Evolutionary conservation across 2,888 invertebrate genomes (phyloP).

Genomic region (Alentia gelatinosa): DNA sequence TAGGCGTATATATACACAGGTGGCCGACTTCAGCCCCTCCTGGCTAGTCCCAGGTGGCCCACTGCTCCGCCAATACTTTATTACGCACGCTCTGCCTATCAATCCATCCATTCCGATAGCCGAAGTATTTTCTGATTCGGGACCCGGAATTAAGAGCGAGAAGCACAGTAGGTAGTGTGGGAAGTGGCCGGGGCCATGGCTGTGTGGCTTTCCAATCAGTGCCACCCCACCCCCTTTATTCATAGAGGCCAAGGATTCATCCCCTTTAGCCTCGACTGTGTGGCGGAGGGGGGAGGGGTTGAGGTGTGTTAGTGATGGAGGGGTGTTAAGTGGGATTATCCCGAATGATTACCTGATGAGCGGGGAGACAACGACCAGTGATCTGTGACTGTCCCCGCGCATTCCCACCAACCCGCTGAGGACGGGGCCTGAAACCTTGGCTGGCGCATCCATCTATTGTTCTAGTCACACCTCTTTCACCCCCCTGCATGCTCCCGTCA

Average conservation of each 20-base stretch:
- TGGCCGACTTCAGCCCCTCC: not conserved
- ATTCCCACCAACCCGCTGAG: not conserved
- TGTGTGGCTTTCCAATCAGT: not conserved
- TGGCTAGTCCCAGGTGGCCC: not conserved
- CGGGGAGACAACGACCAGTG: not conserved
- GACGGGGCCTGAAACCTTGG: not conserved
- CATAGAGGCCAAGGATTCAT: not conserved
- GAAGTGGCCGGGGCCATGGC: not conserved
- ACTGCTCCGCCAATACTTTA: not conserved
- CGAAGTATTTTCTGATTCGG: not conserved
- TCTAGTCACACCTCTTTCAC: constrained; percentile 1
- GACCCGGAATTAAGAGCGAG: not conserved
- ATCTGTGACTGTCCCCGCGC: constrained; percentile 40
- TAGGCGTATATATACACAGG: not conserved
- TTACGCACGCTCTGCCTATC: not conserved
- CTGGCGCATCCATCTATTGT: not conserved
- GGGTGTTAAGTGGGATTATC: constrained; percentile 44
- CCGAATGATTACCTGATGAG: not conserved
- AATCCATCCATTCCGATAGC: not conserved
- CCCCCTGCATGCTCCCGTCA: not conserved
- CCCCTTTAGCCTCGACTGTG: not conserved
- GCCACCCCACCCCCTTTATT: not conserved
- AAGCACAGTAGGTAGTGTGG: no score
- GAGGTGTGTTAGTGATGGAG: not conserved
- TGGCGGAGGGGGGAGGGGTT: not conserved